A percentile compares a stretch with the other conserved stretches of the same genome.
Evolutionary conservation across 2,113 vertebrate genomes (phyloP).

Genomic region (Nestor notabilis): DNA sequence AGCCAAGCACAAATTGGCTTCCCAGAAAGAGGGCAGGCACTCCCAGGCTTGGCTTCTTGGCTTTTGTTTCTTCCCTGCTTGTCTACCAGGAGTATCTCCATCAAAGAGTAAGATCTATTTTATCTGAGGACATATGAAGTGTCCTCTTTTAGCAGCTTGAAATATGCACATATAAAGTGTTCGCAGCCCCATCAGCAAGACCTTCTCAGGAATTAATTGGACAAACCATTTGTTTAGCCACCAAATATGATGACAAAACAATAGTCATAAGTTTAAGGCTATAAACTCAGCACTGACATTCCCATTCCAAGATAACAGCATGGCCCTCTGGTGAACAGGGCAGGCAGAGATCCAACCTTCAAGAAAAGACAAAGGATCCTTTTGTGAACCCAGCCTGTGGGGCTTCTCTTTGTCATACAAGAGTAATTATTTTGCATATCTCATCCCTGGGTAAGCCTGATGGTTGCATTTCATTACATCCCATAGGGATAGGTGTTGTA

Average conservation of each 20-base stretch:
- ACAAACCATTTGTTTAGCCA: not conserved
- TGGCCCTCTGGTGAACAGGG: not conserved
- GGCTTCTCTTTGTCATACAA: not conserved
- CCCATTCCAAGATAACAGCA: not conserved
- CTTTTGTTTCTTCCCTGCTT: not conserved
- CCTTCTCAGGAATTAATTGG: not conserved
- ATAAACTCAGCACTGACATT: not conserved
- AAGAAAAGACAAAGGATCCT: not conserved
- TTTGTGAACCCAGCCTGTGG: not conserved
- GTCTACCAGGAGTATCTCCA: not conserved
- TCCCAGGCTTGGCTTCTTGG: not conserved
- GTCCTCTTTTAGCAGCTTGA: not conserved
- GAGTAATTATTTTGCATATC: not conserved
- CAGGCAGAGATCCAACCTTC: not conserved
- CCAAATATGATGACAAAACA: not conserved
- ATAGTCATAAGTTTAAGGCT: not conserved
- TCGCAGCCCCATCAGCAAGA: not conserved
- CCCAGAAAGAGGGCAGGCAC: not conserved
- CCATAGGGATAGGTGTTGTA: not conserved
- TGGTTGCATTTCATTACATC: not conserved
- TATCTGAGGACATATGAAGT: not conserved
- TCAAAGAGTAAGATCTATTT: not conserved
- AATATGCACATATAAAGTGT: not conserved
- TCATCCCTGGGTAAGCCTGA: not conserved
- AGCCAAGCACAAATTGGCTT: not conserved